Percentiles rank a stretch among this genome's conserved stretches.
These are phyloP conservation scores for Rhipidura dahli DNA, from an alignment of 2,113 vertebrate genomes.

Conservation along the genomic window DNA sequence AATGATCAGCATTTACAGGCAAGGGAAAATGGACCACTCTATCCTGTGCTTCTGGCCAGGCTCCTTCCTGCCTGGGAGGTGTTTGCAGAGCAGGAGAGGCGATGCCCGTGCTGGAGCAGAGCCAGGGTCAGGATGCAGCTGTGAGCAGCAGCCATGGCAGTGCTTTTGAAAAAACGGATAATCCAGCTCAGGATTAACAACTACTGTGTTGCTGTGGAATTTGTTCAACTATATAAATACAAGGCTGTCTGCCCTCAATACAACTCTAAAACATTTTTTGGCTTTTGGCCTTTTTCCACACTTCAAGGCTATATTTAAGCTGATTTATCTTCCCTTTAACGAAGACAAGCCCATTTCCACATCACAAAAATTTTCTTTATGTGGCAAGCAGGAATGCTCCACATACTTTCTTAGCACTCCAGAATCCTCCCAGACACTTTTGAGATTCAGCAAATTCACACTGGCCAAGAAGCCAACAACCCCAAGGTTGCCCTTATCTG, in stretches of 20 bases:
- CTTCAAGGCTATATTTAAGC: neutral
- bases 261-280: neutral
- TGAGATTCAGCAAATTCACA: neutral
- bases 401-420: neutral
- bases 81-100: neutral
- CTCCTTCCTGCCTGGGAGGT: neutral
- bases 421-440: neutral
- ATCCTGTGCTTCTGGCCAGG: fast-evolving
- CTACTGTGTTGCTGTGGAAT: neutral
- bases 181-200: slow-evolving; percentile 40
- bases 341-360: neutral
- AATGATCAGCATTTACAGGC: neutral
- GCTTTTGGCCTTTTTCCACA: neutral
- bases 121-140: neutral
- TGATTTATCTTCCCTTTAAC: neutral
- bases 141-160: neutral
- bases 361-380: neutral
- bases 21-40: neutral
- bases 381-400: neutral
- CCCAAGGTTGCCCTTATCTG: neutral
- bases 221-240: neutral
- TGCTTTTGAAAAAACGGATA: neutral
- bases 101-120: fast-evolving
- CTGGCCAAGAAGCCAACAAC: neutral
- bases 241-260: neutral